Base-by-base conservation (phyloP, 2,888 invertebrate genomes). In the Hemithea aestivaria region DNA sequence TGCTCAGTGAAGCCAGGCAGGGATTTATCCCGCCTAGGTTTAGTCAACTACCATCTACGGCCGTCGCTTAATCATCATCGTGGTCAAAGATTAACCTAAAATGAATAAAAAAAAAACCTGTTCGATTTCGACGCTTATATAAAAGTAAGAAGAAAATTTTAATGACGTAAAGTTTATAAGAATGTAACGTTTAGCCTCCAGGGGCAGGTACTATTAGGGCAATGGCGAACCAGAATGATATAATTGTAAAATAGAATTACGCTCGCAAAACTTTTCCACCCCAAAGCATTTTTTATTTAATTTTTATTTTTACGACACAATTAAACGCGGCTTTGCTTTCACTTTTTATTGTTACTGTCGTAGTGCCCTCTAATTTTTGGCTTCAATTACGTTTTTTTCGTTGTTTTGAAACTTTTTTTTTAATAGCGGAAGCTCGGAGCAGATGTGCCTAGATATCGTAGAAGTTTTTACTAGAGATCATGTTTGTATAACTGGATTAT, bases 291-390 rank as follows among this genome's bases (percentile, higher is more conserved):
- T 83, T 83, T 85, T 84, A 81, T 84, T 84, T 84, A 80, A 83
- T 85, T 85, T 83, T 85, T 83, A 83, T 81, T 84, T 85, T 87
- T 87, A 87, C 73, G 87, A 79, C 80, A 82, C 78, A 73, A 81
- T 85, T 82, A 84, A 80, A 83, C 82, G 76, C 68, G 80, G 83
- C 79, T 85, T 84, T 84, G 84, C 84, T 85, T 84, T 84, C 76
- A 74, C 70, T 79, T 84, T 84, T 85, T 84, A 83, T 84, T 84
- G 83, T 85, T 85, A 83, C 72, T 74, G 78, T 77, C 82, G 71
- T 81, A 77, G 78, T 81, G 73, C 79, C 82, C 77, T 79, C 76
- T 84, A 82, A 85, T 85, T 84, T 81, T 80, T 85, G 81, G 76
- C 75, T 77, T 73, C 83, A 81, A 80, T 83, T 80, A 78, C 67